phyloP scores from a whole-genome alignment of 2,888 invertebrate species.

The Cosmia trapezina region DNA sequence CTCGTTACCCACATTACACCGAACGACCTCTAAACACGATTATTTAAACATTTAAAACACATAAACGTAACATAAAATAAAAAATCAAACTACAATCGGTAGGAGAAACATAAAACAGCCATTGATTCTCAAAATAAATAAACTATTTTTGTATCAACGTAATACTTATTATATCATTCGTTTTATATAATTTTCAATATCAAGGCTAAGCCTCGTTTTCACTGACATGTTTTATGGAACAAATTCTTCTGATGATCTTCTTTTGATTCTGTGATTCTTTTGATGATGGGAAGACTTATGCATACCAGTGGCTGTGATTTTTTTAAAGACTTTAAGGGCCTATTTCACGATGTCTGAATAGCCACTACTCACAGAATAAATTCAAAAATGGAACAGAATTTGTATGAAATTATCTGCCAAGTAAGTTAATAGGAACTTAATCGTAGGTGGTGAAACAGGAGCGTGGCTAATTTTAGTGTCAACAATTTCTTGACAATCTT shows the following conservation, averaged over 20 bases:
- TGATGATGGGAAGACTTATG: too few relatives aligned
- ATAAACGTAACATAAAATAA: slow-evolving; percentile 45
- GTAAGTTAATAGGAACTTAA: too few relatives aligned
- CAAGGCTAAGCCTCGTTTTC: slow-evolving; percentile 32
- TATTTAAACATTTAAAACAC: slow-evolving; percentile 42
- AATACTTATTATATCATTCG: slow-evolving; percentile 48
- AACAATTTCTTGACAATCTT: background rate
- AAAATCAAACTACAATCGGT: slow-evolving; percentile 48
- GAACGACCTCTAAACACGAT: slow-evolving; percentile 35
- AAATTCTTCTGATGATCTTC: slow-evolving; percentile 13
- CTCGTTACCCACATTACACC: background rate
- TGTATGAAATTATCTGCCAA: too few relatives aligned
- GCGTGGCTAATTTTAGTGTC: slow-evolving; percentile 10
- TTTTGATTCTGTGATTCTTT: too few relatives aligned
- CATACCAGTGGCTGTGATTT: too few relatives aligned
- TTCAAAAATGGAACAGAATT: too few relatives aligned
- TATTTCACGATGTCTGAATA: too few relatives aligned
- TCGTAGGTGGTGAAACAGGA: too few relatives aligned
- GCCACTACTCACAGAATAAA: too few relatives aligned
- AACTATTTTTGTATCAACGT: slow-evolving; percentile 31
- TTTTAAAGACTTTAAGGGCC: too few relatives aligned
- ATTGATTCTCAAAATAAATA: slow-evolving; percentile 49
- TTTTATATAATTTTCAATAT: slow-evolving; percentile 57
- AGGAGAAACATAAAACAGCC: slow-evolving; percentile 42
- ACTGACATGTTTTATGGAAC: slow-evolving; percentile 40